Percentiles rank a stretch among this genome's conserved stretches.
Evolutionary conservation across 2,113 vertebrate species (phyloP).

Genomic region (Pontoporia blainvillei): DNA sequence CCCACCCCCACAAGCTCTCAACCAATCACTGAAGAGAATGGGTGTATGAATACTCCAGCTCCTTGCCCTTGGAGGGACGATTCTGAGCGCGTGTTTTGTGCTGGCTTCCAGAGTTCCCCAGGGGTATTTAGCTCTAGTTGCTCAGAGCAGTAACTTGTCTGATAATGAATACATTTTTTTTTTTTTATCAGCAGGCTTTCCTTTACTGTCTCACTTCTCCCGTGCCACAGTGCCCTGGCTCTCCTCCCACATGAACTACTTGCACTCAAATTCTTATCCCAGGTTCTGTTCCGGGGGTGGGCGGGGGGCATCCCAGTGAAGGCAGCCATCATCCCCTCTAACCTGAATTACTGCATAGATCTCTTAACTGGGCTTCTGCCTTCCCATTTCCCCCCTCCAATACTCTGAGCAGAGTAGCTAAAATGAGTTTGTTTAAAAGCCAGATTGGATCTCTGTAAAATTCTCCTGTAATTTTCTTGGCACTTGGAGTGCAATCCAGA

Average conservation of each 20-base stretch:
- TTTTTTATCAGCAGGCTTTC: background rate
- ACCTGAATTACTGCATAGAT: background rate
- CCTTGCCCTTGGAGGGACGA: background rate
- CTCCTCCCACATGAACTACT: background rate
- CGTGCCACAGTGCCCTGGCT: background rate
- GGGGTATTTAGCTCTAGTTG: background rate
- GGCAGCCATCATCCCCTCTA: background rate
- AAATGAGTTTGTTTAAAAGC: background rate
- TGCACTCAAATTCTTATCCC: background rate
- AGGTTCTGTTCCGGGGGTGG: background rate
- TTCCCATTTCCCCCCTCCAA: background rate
- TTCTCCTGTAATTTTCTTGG: background rate
- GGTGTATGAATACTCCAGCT: background rate
- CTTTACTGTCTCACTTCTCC: background rate
- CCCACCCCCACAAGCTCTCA: no score
- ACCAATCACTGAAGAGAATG: background rate
- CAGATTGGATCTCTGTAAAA: background rate
- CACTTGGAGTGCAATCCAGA: background rate
- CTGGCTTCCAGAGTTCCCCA: background rate
- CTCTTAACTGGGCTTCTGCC: background rate
- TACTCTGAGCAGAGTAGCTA: background rate
- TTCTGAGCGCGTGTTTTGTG: background rate
- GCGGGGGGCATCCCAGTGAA: background rate
- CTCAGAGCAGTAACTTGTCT: background rate
- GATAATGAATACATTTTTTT: background rate